Evolutionary conservation across 35 echinoderm and acorn worm genomes (phyloP), one percentile per base, ranked within the genome.

Genomic region (Heliocidaris erythrogramma): DNA sequence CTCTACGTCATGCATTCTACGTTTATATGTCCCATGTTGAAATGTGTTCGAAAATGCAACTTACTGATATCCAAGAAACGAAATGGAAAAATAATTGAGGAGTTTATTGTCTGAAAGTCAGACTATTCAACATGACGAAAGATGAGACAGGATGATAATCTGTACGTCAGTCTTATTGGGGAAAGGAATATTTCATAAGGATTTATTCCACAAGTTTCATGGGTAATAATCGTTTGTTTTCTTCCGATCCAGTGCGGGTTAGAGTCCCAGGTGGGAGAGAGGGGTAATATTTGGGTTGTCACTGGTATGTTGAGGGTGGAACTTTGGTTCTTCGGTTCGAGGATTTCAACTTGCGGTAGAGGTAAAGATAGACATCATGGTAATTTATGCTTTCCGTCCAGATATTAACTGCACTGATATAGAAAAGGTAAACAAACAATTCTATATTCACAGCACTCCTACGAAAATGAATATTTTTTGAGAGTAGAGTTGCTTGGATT

Each of bases 211-310:
- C 21, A 8, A 92, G 48, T 30, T 92, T 92, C 16, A 16, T 78
- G 65, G 48, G 18, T 47, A 92, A 48, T 59, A 92, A 92, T 59
- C 48, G 91, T 30, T 13, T 92, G 91, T 92, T 92, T 92, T 92
- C 91, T 92, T 92, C 91, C 91, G 91, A 92, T 92, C 48, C 50
- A 14, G 87, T 50, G 50, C 48, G 49, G 49, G 50, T 50, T 92
- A 17, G 47, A 2, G 47, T 92, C 50, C 91, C 91, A 18, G 12
- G 50, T 48, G 91, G 49, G 91, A 59, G 31, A 9, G 11, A 30
- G 9, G n/a, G 31, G 48, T 30, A 92, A 56, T 92, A 92, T 92
- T 92, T 92, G 4, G 21, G 91, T 92, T 92, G 31, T 59, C 50
- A 48, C 91, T 30, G 49, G 29, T 52, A 48, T 31, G 48, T 92